phyloP scores from a whole-genome alignment of 2,113 vertebrate genomes.

The Ptilonorhynchus violaceus region DNA sequence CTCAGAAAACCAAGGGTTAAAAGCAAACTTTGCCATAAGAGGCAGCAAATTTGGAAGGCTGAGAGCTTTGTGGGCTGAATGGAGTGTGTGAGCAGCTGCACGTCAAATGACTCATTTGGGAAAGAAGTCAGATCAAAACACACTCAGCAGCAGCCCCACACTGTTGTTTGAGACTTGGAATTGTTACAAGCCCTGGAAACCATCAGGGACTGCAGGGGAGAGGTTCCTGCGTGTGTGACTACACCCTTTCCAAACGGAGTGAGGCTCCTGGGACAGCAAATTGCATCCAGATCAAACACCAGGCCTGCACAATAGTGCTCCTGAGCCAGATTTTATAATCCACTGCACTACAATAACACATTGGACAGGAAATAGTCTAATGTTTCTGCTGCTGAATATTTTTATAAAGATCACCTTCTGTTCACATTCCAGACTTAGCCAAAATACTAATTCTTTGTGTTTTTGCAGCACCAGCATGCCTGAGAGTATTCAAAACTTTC shows the following conservation, averaged over 20 bases:
- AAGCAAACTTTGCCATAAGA: background rate
- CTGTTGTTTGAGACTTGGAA: background rate
- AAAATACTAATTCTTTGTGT: background rate
- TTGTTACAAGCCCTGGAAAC: background rate
- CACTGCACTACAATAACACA: background rate
- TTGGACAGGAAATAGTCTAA: rapidly evolving
- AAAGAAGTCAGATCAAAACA: background rate
- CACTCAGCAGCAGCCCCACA: background rate
- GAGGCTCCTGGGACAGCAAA: background rate
- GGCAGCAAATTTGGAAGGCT: background rate
- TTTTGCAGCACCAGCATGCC: background rate
- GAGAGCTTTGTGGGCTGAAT: background rate
- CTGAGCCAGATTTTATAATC: background rate
- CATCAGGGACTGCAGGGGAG: background rate
- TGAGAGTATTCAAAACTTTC: background rate
- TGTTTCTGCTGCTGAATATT: background rate
- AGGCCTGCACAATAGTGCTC: background rate
- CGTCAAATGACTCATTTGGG: background rate
- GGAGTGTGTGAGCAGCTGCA: background rate
- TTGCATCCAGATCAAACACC: background rate
- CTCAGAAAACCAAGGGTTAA: background rate
- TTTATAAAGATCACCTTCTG: background rate
- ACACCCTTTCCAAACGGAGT: background rate
- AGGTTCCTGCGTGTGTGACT: background rate
- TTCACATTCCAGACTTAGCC: background rate